Evolutionary conservation across 2,797 vertebrate genomes (phyloP).

Genomic region (Sebastes elongatus): DNA sequence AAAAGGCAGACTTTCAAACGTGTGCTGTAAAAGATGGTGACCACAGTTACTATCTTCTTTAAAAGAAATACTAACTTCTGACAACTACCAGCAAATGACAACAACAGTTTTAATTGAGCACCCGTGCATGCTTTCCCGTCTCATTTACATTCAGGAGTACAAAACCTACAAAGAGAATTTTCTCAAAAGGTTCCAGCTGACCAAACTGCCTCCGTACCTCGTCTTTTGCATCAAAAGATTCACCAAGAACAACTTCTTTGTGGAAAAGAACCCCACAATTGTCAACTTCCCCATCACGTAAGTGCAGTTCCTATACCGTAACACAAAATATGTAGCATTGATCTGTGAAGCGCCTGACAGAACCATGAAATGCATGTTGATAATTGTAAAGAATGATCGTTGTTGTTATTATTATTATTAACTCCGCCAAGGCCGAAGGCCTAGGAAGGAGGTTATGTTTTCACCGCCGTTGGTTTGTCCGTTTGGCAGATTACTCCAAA

Average conservation of each 20-base stretch:
- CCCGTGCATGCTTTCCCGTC: not conserved
- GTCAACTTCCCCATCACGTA: conserved; percentile 99
- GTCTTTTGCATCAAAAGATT: conserved; percentile 99
- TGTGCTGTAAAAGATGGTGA: not conserved
- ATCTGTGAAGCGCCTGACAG: not conserved
- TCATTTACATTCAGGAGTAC: conserved; percentile 86
- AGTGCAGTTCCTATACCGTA: conserved; percentile 46
- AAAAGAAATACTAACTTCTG: not conserved
- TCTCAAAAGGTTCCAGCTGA: conserved; percentile 96
- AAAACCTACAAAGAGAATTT: conserved; percentile 99
- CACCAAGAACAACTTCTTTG: conserved; percentile 99
- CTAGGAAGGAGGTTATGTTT: too few species aligned
- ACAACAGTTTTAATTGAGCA: not conserved
- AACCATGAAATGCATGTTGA: not conserved
- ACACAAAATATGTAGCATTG: not conserved
- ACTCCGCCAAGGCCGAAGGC: too few species aligned
- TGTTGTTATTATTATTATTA: not conserved
- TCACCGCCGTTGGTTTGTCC: too few species aligned
- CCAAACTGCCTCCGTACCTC: conserved; percentile 94
- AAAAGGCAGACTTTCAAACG: not conserved
- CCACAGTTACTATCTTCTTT: not conserved
- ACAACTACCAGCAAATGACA: not conserved
- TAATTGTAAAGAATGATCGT: not conserved
- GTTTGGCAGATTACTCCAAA: too few species aligned
- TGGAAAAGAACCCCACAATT: conserved; percentile 98